phyloP scores from a whole-genome alignment of 2,113 vertebrate genomes.

The Ceuthmochares aereus region DNA sequence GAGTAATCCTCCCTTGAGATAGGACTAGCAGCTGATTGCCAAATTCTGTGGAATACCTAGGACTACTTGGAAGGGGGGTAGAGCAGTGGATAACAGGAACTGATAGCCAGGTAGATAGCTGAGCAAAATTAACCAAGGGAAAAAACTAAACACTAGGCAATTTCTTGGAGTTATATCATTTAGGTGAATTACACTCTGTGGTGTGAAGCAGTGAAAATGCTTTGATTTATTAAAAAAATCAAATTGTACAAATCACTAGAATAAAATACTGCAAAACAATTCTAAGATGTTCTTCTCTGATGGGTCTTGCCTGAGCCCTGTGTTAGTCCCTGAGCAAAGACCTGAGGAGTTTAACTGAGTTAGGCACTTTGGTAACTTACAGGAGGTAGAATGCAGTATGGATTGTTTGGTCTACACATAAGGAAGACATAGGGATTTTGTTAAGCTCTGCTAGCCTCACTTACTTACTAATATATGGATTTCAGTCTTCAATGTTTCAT shows the following conservation, averaged over 20 bases:
- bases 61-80: not conserved
- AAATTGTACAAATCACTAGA: not conserved
- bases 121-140: not conserved
- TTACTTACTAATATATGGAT: not conserved
- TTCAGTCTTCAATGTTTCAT: not conserved
- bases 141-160: not conserved
- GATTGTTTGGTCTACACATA: not conserved
- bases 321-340: not conserved
- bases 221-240: not conserved
- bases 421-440: not conserved
- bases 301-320: not conserved
- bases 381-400: fast-evolving
- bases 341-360: not conserved
- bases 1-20: not conserved
- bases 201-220: not conserved
- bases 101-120: not conserved
- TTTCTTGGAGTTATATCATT: not conserved
- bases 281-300: not conserved
- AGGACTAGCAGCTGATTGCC: not conserved
- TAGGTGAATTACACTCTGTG: not conserved
- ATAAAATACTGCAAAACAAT: not conserved
- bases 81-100: not conserved
- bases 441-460: not conserved
- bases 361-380: not conserved
- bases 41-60: not conserved